phyloP scores from a whole-genome alignment of 2,888 invertebrate species.

The Venusia cambrica region DNA sequence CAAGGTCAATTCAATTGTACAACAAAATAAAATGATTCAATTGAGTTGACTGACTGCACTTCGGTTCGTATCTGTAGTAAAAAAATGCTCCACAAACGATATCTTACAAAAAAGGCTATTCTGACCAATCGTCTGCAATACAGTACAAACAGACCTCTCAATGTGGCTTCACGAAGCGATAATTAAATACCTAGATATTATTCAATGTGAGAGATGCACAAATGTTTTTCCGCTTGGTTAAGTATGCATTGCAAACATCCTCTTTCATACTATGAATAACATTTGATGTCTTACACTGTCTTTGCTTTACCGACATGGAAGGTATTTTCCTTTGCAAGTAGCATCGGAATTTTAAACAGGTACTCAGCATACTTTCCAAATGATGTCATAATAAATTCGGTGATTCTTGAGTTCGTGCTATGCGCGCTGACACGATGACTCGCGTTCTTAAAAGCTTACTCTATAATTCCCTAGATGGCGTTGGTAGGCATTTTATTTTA shows the following conservation, averaged over 20 bases:
- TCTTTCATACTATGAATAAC: background rate
- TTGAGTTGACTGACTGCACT: conserved; percentile 37
- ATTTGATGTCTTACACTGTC: background rate
- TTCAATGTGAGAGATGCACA: too few species aligned
- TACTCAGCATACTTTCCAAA: conserved; percentile 62
- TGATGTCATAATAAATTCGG: conserved; percentile 70
- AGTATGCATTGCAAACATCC: conserved; percentile 5
- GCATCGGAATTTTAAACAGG: conserved; percentile 63
- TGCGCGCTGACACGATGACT: conserved; percentile 32
- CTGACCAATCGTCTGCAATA: background rate
- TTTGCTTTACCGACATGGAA: conserved; percentile 33
- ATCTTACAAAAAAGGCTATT: conserved; percentile 4
- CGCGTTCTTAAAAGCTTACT: conserved; percentile 29
- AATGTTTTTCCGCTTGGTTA: conserved; percentile 1
- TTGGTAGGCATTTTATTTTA: conserved; percentile 12
- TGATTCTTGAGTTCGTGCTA: conserved; percentile 38
- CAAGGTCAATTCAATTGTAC: conserved; percentile 57
- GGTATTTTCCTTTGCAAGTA: conserved; percentile 33
- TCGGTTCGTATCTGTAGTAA: conserved; percentile 27
- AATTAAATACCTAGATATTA: too few species aligned
- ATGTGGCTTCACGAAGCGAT: too few species aligned
- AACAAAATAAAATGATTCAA: conserved; percentile 36
- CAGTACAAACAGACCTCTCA: too few species aligned
- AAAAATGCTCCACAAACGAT: conserved; percentile 26
- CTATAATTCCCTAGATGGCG: conserved; percentile 47